Evolutionary conservation across 2,113 vertebrate genomes (phyloP), one percentile per base, ranked within the genome.

Genomic region (Thamnophis sirtalis): DNA sequence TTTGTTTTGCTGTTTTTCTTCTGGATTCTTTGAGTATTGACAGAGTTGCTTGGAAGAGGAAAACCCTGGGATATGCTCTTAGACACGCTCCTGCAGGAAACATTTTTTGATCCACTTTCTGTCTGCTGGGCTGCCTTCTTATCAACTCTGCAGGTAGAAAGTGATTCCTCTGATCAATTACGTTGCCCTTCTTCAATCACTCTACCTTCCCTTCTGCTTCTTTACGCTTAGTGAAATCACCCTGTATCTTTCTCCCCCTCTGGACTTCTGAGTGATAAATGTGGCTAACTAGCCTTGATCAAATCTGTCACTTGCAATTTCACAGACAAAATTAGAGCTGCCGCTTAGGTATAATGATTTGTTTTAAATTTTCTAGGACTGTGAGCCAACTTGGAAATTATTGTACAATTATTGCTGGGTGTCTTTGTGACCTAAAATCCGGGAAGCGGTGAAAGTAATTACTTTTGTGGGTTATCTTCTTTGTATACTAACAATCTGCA

Each of bases 61-160:
- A 96, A 97, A 93, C 95, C 95, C 96, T 98, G 97, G 92, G 97
- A 97, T 96, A 96, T 98, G 96, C 97, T 97, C 98, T 98, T 98
- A 96, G 96, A 97, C 93, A 97, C 92, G n/a, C 95, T 97, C 97
- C 98, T 98, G 98, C 90, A 95, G 97, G 97, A 97, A 98, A 98
- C 93, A 97, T 96, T 96, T 98, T 98, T 98, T 97, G 97, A 98
- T 98, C 97, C 96, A 95, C 97, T 97, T 97, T 98, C 97, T 95
- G 96, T 96, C 96, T 96, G 97, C 95, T 92, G 93, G 96, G 95
- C 93, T 95, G 96, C 97, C 97, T 97, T 97, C 97, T 98, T 97
- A 98, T 98, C 98, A 98, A 97, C 98, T 98, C 97, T 97, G 96
- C 96, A 98, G 97, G 97, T 98, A 97, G 94, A 97, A 97, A 97